Evolutionary conservation across 2,797 vertebrate species (phyloP), one percentile per base, ranked within the genome.

Genomic region (Trachurus trachurus): DNA sequence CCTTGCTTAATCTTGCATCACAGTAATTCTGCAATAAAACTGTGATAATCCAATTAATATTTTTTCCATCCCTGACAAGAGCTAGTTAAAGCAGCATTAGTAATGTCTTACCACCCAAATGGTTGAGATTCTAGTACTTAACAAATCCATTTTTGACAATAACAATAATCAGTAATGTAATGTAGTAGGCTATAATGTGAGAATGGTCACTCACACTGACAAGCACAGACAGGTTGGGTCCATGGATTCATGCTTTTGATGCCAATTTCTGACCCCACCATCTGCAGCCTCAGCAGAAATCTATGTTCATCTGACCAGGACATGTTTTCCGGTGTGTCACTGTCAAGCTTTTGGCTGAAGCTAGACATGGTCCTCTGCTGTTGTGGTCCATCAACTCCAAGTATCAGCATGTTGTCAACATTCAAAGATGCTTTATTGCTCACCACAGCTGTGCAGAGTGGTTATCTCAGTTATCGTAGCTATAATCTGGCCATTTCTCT

Each of bases 1-100:
- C 19, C 40, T 65, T 66, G 26, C 74, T 71, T 76, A 6, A 57
- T 77, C 44, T 71, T 66, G 52, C 68, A 74, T 86, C 63, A 34
- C 15, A 29, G 44, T 45, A 22, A 58, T 74, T 71, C 50, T 44
- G 9, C 19, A 62, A 54, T 58, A 26, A 65, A 59, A 72, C 21
- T 17, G 40, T 16, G 22, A 50, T 75, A 70, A 73, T 80, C 63
- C n/a, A 60, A 54, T 78, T 34, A 42, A 69, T 17, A 13, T 58
- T 66, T 34, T 40, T 52, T 57, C 39, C 39, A 71, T 42, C 49
- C 44, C 22, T 40, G 31, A 22, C 6, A 66, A n/a, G n/a, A 71
- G 40, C 56, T 60, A 42, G 39, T 63, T 63, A 29, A 70, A 72
- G 60, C 45, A 50, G 42, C 21, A 26, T 63, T 31, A 10, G 53